phyloP scores from a whole-genome alignment of 2,888 invertebrate genomes.

The Eupithecia exiguata region DNA sequence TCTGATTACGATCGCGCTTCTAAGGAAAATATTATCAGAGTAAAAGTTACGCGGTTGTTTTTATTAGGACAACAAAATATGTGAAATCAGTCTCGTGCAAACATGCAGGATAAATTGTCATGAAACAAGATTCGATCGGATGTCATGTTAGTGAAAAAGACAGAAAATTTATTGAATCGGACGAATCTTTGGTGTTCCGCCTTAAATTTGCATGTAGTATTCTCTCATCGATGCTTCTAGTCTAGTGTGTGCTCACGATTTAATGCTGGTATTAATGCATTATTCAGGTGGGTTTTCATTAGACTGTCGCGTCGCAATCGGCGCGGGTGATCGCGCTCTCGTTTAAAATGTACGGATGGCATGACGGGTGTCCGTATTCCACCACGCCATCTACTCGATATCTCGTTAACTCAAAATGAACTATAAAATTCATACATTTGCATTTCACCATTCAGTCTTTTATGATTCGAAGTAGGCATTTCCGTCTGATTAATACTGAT shows the following conservation, averaged over 20 bases:
- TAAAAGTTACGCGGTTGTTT: not conserved
- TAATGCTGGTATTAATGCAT: slow-evolving; percentile 83
- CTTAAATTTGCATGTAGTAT: slow-evolving; percentile 80
- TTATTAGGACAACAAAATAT: not conserved
- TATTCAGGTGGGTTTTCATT: slow-evolving; percentile 83
- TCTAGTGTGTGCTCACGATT: slow-evolving; percentile 80
- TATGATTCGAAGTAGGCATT: slow-evolving; percentile 28
- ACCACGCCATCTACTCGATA: slow-evolving; percentile 35
- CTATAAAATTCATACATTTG: slow-evolving; percentile 34
- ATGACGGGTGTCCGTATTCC: slow-evolving; percentile 79
- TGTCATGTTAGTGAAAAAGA: not conserved
- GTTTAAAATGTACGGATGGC: slow-evolving; percentile 82
- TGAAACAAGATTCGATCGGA: not conserved
- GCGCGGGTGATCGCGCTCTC: slow-evolving; percentile 78
- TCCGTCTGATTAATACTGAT: slow-evolving; percentile 28
- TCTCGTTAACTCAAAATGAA: slow-evolving; percentile 41
- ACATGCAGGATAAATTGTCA: not conserved
- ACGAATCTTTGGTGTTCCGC: not conserved
- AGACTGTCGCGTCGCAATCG: slow-evolving; percentile 78
- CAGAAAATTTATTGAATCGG: not conserved
- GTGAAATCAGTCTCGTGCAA: not conserved
- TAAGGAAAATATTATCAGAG: not conserved
- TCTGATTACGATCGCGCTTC: not conserved
- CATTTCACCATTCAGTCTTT: slow-evolving; percentile 28
- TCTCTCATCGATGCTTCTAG: slow-evolving; percentile 73